Conservation (phyloP, 2,888 invertebrate genomes). For the Eurytoma adleriae region DNA sequence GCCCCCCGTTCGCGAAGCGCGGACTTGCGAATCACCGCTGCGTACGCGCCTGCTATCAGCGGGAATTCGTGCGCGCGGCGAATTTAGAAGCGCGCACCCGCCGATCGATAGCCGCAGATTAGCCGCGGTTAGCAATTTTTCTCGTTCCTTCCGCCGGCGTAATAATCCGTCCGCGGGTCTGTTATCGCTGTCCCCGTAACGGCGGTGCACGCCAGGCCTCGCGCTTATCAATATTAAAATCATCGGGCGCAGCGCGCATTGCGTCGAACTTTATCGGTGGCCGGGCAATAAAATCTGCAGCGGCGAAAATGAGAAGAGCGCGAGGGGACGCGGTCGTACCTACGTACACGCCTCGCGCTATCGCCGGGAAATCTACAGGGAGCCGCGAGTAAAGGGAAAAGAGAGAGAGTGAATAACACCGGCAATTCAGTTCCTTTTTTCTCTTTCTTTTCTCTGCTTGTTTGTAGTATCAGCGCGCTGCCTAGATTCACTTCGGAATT, state of each 20-base stretch:
- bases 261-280: constrained; percentile 43
- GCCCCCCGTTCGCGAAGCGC: neutral
- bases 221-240: constrained; percentile 53
- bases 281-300: constrained; percentile 35
- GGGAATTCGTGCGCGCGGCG: neutral
- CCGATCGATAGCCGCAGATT: constrained; percentile 43
- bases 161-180: neutral
- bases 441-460: neutral
- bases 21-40: neutral
- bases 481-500: constrained; percentile 44
- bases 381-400: constrained; percentile 9
- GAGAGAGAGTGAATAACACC: constrained; percentile 20
- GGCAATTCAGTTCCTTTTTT: too few species aligned
- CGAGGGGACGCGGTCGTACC: constrained; percentile 9
- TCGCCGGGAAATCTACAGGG: constrained; percentile 42
- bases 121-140: constrained; percentile 12
- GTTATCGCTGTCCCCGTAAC: neutral
- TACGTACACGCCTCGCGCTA: constrained; percentile 13
- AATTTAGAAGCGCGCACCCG: neutral
- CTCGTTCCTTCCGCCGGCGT: neutral
- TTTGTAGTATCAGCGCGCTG: neutral
- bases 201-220: constrained; percentile 7
- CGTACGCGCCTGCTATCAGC: neutral
- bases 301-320: constrained; percentile 47
- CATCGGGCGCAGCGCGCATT: constrained; percentile 36